phyloP scores from a whole-genome alignment of 2,888 invertebrate species.

The Ornithoptera priamus region DNA sequence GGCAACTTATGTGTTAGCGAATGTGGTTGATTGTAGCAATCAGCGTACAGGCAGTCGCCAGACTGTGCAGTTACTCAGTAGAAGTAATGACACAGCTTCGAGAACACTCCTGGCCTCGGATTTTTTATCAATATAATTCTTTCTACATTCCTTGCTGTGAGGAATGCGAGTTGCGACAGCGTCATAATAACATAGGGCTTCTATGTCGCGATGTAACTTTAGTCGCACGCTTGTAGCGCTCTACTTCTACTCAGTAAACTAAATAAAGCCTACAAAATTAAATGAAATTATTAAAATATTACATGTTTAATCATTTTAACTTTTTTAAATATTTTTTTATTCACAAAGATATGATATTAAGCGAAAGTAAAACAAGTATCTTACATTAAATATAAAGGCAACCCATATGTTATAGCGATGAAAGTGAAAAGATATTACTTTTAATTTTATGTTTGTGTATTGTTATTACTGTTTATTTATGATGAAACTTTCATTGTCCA shows the following conservation, averaged over 20 bases:
- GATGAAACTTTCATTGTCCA: no score
- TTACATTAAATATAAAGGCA: no score
- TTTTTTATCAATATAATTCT: conserved; percentile 44
- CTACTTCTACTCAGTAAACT: background rate
- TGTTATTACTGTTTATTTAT: no score
- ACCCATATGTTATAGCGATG: no score
- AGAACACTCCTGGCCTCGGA: conserved; percentile 32
- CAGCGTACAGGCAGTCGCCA: conserved; percentile 12
- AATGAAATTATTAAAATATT: no score
- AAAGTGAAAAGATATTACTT: no score
- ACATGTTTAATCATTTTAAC: no score
- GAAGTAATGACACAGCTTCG: conserved; percentile 23
- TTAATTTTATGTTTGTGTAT: no score
- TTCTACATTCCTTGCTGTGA: conserved; percentile 50
- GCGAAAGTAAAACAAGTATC: no score
- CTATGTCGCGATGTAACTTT: conserved; percentile 31
- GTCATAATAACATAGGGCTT: conserved; percentile 51
- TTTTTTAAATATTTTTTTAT: no score
- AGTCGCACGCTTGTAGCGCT: background rate
- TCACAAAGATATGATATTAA: no score
- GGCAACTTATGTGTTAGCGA: background rate
- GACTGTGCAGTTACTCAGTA: conserved; percentile 10
- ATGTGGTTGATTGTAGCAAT: conserved; percentile 17
- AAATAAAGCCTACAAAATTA: no score
- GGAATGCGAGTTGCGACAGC: conserved; percentile 51